Evolutionary conservation across 2,888 invertebrate genomes (phyloP).

Genomic region (Cephus runcator): DNA sequence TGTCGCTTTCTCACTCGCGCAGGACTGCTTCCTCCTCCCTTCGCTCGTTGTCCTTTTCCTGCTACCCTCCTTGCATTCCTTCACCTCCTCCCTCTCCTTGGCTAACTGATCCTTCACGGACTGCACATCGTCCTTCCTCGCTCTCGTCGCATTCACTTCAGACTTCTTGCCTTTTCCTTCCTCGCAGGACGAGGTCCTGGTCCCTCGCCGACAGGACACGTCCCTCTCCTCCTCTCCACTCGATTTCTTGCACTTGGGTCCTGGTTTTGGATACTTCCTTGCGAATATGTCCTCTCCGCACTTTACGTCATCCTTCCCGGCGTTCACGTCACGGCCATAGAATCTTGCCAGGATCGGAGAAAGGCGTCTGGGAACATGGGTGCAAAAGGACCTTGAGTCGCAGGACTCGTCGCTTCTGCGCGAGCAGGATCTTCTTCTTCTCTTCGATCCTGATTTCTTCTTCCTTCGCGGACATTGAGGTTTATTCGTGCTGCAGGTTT

Average conservation of each 20-base stretch:
- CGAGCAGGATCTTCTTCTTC: no score
- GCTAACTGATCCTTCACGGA: slow-evolving; percentile 9
- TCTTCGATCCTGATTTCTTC: no score
- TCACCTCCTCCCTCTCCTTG: slow-evolving; percentile 25
- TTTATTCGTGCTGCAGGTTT: no score
- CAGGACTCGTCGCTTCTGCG: no score
- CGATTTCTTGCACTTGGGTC: not conserved
- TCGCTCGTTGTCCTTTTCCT: no score
- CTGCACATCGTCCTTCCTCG: not conserved
- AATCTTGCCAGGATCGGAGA: no score
- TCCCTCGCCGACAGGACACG: not conserved
- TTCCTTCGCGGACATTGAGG: no score
- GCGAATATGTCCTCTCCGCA: not conserved
- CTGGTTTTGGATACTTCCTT: not conserved
- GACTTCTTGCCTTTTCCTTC: not conserved
- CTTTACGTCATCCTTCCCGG: not conserved
- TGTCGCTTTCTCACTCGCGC: no score
- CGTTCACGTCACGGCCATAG: no score
- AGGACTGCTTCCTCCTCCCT: no score
- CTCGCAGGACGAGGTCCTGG: not conserved
- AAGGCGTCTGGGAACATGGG: no score
- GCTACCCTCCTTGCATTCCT: slow-evolving; percentile 25
- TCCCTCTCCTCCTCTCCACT: not conserved
- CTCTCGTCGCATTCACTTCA: not conserved
- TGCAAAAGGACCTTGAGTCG: no score